Evolutionary conservation across 2,113 vertebrate genomes (phyloP), one percentile per base, ranked within the genome.

Genomic region (Xiphorhynchus elegans): DNA sequence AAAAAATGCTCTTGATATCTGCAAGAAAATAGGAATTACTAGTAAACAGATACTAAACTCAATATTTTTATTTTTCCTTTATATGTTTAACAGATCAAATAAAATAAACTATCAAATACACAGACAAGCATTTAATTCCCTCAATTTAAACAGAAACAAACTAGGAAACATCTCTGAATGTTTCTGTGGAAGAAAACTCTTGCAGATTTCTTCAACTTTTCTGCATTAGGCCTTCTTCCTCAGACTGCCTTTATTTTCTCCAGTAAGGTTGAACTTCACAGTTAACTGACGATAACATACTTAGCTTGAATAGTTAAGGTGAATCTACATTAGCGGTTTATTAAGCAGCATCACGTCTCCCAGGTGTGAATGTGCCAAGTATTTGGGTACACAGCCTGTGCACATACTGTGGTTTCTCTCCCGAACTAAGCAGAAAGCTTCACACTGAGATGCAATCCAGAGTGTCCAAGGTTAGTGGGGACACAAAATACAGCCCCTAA

Each of bases 401-500:
- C n/a, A 68, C 33, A 47, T 35, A 31, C 20, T 52, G 2, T 13
- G 24, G 21, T 73, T 90, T 84, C 55, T 56, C 53, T 56, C 37
- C 35, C 21, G n/a, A 88, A 33, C 20, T 88, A 83, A 83, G 35
- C 52, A 72, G 18, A 93, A 82, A 83, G 12, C 3, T 59, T 90
- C 69, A 76, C 42, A 42, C 40, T 28, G 49, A 21, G 16, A 64
- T 76, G 44, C 16, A 64, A 76, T 64, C 53, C 44, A 40, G 39
- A 82, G 44, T n/a, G 19, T 10, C 23, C 62, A 64, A 35, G 55
- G 62, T 79, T 87, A 85, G 18, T 23, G 13, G 10, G 82, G 35
- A 88, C 82, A 75, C 16, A 67, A 82, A 84, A 11, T 53, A 87
- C 26, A 83, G 62, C 26, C 26, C 88, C 68, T 66, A 94, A 73